Base-by-base conservation (phyloP, 2,113 vertebrate genomes). In the Seriola aureovittata region DNA sequence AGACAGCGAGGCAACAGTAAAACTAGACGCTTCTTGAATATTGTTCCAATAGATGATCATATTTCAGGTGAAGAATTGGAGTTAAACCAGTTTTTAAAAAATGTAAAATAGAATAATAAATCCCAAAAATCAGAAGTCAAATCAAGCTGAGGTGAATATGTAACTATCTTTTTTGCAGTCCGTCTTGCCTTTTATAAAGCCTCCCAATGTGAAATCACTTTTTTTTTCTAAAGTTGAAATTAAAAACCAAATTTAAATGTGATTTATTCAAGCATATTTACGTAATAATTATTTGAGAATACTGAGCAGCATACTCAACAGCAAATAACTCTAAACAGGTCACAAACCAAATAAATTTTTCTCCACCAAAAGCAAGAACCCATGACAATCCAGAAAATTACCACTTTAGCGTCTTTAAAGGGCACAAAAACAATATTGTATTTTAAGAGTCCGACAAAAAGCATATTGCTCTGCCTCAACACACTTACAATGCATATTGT, bases 1-100 rank as follows among this genome's bases (percentile, higher is more conserved):
- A 8, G 13, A 67, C 46, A 77, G 46, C 19, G 36, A 76, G 14
- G 62, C 7, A 42, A 62, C 42, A 32, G 38, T 66, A 52, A 75
- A 42, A 69, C n/a, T 13, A 8, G 10, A 52, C 5, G 42, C 36
- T 58, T 73, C n/a, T 25, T 72, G 25, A 52, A 42, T 71, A 44
- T 32, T 68, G 5, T 62, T 36, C 7, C 32, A 40, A 66, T 62
- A 21, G 8, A 54, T 32, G 13, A 23, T 34, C 64, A 50, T 69
- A 8, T 63, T 54, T 8, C 16, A 57, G 23, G 55, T 32, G 10
- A 29, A 29, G 29, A 29, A 29, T 29, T 29, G 29, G 29, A 29
- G 29, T n/a, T 38, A 1, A 50, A 59, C 23, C 19, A 19, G 25
- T 32, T 21, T 21, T 29, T 19, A 57, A 59, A 40, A 25, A 58